Evolutionary conservation across 2,113 vertebrate species (phyloP).

Genomic region (Scophthalmus maximus): DNA sequence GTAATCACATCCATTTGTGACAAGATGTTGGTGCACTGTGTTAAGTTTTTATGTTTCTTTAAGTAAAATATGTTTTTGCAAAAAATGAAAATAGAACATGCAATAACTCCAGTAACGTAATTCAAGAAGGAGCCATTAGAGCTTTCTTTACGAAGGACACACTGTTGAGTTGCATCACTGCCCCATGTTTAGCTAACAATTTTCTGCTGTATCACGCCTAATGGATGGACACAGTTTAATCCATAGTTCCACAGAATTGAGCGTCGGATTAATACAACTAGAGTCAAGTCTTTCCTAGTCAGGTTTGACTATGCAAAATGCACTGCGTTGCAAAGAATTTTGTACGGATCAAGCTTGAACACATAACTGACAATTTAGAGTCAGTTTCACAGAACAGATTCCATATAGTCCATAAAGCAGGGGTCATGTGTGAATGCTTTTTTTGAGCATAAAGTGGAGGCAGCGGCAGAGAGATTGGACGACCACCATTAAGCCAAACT

Average conservation of each 20-base stretch:
- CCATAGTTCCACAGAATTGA: slow-evolving; percentile 12
- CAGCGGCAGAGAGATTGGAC: slow-evolving; percentile 26
- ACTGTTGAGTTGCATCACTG: slow-evolving; percentile 14
- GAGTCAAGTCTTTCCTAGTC: slow-evolving; percentile 13
- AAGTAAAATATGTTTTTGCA: not conserved
- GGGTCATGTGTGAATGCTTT: slow-evolving; percentile 56
- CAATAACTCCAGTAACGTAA: too few species aligned
- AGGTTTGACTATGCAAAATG: slow-evolving; percentile 1
- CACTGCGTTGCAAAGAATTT: not conserved
- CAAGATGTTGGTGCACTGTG: not conserved
- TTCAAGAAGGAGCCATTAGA: not conserved
- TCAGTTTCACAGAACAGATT: slow-evolving; percentile 22
- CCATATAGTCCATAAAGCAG: slow-evolving; percentile 24
- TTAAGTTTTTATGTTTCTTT: not conserved
- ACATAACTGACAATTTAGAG: slow-evolving; percentile 43
- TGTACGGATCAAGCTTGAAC: slow-evolving; percentile 20
- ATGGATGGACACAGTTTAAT: slow-evolving; percentile 30
- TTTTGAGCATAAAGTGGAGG: slow-evolving; percentile 28
- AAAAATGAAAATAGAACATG: not conserved
- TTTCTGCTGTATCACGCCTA: slow-evolving; percentile 21
- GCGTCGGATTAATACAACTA: not conserved
- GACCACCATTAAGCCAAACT: slow-evolving; percentile 51
- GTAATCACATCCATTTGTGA: not conserved
- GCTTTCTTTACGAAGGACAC: too few species aligned
- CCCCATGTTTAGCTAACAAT: slow-evolving; percentile 11